A percentile compares a stretch with the other conserved stretches of the same genome.
These are phyloP conservation scores for Eugnorisma glareosa DNA, from an alignment of 2,888 invertebrate genomes.

Conservation along the genomic window DNA sequence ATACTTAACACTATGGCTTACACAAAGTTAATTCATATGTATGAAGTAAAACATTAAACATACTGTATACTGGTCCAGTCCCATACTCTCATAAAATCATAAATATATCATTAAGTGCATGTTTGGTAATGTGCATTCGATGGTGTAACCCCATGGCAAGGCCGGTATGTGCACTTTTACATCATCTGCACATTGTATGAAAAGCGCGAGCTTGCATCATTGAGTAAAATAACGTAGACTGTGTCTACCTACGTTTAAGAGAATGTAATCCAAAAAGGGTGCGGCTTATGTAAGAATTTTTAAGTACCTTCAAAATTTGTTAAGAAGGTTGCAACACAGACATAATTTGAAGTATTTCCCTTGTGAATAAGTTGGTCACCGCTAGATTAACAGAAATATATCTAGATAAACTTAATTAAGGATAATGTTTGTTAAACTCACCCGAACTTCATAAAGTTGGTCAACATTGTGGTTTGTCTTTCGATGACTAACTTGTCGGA, in stretches of 20 bases:
- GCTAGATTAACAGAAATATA: background rate
- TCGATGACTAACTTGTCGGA: slow-evolving; percentile 79
- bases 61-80: background rate
- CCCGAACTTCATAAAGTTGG: slow-evolving; percentile 84
- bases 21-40: slow-evolving; percentile 1
- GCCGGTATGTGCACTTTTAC: slow-evolving; percentile 3
- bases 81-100: slow-evolving; percentile 5
- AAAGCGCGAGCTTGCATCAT: slow-evolving; percentile 16
- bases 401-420: background rate
- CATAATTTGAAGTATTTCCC: background rate
- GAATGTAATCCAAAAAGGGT: slow-evolving; percentile 6
- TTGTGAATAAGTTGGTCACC: background rate
- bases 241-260: background rate
- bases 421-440: slow-evolving; percentile 49
- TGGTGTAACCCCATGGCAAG: slow-evolving; percentile 26
- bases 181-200: slow-evolving; percentile 1
- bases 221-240: background rate
- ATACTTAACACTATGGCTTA: slow-evolving; percentile 1
- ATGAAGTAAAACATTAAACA: slow-evolving; percentile 8
- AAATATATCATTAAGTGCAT: slow-evolving; percentile 8
- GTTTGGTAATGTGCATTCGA: slow-evolving; percentile 17
- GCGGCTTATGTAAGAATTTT: background rate
- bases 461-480: slow-evolving; percentile 80
- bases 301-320: background rate
- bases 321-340: slow-evolving; percentile 2